Conservation (phyloP, 2,113 vertebrate species). For the Alligator mississippiensis region DNA sequence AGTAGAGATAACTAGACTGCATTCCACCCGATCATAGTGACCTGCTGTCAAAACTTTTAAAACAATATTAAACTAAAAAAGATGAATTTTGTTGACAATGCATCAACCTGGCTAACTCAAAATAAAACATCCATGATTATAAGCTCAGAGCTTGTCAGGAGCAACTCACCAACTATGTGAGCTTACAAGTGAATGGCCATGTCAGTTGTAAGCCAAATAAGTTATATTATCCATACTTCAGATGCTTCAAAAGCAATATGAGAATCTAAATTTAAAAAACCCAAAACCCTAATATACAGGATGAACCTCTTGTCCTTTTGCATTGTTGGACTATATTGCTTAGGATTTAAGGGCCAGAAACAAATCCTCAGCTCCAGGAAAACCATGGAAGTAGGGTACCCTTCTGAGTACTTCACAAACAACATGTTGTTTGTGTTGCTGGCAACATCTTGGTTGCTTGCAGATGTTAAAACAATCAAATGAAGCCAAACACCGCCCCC, state of each 20-base stretch:
- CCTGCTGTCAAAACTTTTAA: slow-evolving; percentile 6
- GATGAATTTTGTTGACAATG: background rate
- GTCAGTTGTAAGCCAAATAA: background rate
- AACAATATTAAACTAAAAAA: background rate
- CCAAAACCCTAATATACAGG: background rate
- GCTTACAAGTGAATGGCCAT: background rate
- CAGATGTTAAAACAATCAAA: too few species aligned
- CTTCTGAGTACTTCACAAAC: background rate
- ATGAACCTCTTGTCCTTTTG: background rate
- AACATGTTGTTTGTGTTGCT: too few species aligned
- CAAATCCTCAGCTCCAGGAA: background rate
- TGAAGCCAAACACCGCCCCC: too few species aligned
- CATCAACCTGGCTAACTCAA: background rate
- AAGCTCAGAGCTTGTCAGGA: background rate
- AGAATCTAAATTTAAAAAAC: background rate
- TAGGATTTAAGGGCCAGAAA: background rate
- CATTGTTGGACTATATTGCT: background rate
- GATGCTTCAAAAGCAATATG: background rate
- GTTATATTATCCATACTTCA: background rate
- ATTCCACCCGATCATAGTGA: background rate
- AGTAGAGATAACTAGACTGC: background rate
- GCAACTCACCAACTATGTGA: background rate
- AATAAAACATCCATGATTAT: background rate
- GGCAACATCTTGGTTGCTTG: too few species aligned
- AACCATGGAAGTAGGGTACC: background rate